A percentile compares a stretch with the other conserved stretches of the same genome.
These are phyloP conservation scores for Sebastes matsubarae DNA, from an alignment of 2,797 vertebrate species.

Conservation along the genomic window DNA sequence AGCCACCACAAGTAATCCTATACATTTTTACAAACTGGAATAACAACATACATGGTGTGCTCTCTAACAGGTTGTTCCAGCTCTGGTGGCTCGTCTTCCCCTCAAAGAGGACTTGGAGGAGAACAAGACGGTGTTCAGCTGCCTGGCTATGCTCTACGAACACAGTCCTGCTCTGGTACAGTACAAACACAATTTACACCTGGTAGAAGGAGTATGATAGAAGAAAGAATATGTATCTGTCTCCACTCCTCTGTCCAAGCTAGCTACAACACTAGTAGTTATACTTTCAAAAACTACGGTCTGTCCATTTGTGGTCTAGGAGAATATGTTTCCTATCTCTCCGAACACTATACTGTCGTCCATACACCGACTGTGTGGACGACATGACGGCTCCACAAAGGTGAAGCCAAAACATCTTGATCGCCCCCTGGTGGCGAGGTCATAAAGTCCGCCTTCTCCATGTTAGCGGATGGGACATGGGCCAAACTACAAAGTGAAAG, in stretches of 20 bases:
- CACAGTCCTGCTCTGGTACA: slow-evolving; percentile 76
- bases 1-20: not conserved
- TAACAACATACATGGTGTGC: not conserved
- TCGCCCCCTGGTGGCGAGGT: too few relatives aligned
- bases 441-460: too few relatives aligned
- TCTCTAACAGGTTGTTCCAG: slow-evolving; percentile 85
- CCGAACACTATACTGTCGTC: not conserved
- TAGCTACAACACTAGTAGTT: not conserved
- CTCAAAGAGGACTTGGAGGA: slow-evolving; percentile 91
- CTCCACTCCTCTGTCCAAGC: not conserved
- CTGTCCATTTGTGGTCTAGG: not conserved
- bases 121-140: slow-evolving; percentile 87
- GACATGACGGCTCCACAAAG: too few relatives aligned
- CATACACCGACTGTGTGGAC: too few relatives aligned
- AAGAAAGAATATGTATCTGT: not conserved
- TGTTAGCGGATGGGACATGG: too few relatives aligned
- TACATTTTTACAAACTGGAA: not conserved
- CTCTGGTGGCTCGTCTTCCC: slow-evolving; percentile 83
- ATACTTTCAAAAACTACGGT: not conserved
- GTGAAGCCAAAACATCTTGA: too few relatives aligned
- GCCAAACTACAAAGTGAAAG: too few relatives aligned
- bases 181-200: not conserved
- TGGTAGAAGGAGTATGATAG: too few relatives aligned
- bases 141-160: slow-evolving; percentile 86
- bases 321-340: not conserved